Conservation (phyloP, 2,888 invertebrate genomes). For the Andrena dorsata region DNA sequence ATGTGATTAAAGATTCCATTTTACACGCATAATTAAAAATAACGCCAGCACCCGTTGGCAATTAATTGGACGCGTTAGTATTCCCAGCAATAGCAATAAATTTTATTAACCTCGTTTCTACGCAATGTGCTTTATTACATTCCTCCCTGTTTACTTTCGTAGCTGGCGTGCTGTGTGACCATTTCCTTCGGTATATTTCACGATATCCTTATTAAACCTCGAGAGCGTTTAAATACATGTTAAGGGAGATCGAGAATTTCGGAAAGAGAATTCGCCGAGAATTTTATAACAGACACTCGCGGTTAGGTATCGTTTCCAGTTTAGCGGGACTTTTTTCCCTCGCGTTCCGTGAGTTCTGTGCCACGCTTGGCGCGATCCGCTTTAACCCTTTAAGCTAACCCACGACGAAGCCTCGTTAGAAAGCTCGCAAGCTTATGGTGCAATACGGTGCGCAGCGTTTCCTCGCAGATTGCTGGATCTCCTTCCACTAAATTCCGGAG, state of each 20-base stretch:
- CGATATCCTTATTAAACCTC: background rate
- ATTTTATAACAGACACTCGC: background rate
- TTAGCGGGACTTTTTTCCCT: background rate
- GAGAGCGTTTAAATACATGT: background rate
- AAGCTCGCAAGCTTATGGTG: conserved; percentile 58
- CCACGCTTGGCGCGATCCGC: conserved; percentile 58
- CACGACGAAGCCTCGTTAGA: conserved; percentile 65
- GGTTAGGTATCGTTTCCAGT: background rate
- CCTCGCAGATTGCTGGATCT: conserved; percentile 53
- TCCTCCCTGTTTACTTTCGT: conserved; percentile 2
- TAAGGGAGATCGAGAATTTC: background rate
- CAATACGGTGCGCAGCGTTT: conserved; percentile 42
- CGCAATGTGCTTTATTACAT: background rate
- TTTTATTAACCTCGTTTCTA: background rate
- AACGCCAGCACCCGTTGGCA: background rate
- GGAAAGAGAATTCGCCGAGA: background rate
- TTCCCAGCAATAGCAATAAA: background rate
- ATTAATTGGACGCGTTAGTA: background rate
- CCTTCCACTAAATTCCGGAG: conserved; percentile 12
- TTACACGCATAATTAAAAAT: background rate
- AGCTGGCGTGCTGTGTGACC: background rate
- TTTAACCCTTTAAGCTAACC: conserved; percentile 69
- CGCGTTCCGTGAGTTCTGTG: background rate
- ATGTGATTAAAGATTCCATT: conserved; percentile 2
- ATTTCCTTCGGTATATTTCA: background rate